Conservation (phyloP, 2,113 vertebrate genomes). For the Empidonax traillii region DNA sequence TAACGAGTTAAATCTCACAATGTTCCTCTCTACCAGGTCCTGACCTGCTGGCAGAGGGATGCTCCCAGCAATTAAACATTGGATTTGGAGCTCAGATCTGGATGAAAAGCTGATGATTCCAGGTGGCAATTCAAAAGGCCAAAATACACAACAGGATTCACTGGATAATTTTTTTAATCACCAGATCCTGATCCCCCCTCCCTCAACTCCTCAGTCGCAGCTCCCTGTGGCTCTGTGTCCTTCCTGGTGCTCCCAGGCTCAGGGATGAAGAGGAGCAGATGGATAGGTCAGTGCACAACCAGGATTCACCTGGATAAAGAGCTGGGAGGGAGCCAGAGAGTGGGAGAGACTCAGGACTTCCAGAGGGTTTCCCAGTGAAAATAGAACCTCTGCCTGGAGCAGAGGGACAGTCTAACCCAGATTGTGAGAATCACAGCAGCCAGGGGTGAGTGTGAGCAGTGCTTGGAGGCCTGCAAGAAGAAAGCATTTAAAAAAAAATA, state of each 20-base stretch:
- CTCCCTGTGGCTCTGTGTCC: neutral
- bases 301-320: fast-evolving
- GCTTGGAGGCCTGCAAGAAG: neutral
- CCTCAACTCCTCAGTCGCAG: neutral
- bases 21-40: neutral
- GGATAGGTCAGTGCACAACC: neutral
- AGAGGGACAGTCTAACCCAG: neutral
- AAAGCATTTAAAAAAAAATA: neutral
- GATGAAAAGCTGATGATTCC: neutral
- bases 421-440: neutral
- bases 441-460: neutral
- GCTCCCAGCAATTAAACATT: neutral
- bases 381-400: fast-evolving
- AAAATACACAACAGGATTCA: fast-evolving
- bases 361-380: neutral
- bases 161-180: neutral
- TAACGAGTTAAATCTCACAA: neutral
- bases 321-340: neutral
- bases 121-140: neutral
- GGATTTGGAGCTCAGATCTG: neutral
- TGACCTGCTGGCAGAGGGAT: neutral
- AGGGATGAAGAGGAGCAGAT: neutral
- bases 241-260: neutral
- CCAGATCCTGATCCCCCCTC: too few relatives aligned
- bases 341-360: neutral